These are phyloP conservation scores for Eriocheir sinensis DNA, from an alignment of 1,140 invertebrate species.

Conservation along the genomic window DNA sequence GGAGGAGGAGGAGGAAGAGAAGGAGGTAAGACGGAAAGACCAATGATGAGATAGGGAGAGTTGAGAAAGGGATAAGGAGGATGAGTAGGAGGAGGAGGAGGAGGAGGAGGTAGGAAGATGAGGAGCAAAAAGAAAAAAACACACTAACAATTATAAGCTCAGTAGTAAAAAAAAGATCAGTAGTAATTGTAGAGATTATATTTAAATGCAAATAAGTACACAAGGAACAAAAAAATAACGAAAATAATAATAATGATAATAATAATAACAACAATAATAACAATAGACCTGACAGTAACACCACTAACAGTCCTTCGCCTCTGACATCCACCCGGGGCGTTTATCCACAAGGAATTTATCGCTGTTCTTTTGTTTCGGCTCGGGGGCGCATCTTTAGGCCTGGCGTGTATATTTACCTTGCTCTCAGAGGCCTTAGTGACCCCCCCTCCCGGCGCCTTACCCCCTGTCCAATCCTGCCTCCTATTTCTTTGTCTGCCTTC, in stretches of 20 bases:
- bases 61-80: background rate
- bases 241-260: slow-evolving; percentile 26
- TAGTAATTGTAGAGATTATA: background rate
- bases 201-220: background rate
- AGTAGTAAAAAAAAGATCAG: background rate
- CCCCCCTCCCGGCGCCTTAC: background rate
- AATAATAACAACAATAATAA: slow-evolving; percentile 27
- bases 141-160: background rate
- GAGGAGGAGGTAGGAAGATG: background rate
- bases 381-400: background rate
- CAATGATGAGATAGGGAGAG: background rate
- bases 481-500: background rate
- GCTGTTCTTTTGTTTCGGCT: background rate
- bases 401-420: background rate
- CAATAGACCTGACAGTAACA: background rate
- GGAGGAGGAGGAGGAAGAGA: background rate
- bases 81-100: background rate
- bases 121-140: background rate
- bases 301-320: background rate
- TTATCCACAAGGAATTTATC: background rate
- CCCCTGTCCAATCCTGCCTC: background rate
- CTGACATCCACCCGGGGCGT: too few relatives aligned
- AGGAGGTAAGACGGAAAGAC: background rate
- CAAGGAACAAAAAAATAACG: background rate
- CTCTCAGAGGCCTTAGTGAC: too few relatives aligned